These are phyloP conservation scores for Protonemura montana DNA, from an alignment of 2,888 invertebrate species.

Conservation along the genomic window DNA sequence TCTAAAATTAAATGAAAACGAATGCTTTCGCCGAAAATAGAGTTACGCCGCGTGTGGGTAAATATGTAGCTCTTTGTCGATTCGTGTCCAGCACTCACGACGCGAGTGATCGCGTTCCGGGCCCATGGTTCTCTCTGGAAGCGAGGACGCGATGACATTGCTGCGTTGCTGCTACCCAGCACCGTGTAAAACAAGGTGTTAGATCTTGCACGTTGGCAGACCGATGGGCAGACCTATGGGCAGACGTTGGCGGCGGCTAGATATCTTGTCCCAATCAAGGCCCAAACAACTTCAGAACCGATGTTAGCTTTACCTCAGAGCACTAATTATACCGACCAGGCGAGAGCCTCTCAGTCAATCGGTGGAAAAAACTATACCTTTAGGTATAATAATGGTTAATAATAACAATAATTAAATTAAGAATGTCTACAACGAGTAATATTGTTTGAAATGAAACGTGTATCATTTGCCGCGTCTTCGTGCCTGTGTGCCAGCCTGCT, in stretches of 20 bases:
- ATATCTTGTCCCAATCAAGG: constrained; percentile 28
- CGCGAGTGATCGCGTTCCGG: background rate
- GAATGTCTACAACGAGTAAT: constrained; percentile 37
- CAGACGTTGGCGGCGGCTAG: too few species aligned
- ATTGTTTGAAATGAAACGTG: constrained; percentile 8
- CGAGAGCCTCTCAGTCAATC: constrained; percentile 14
- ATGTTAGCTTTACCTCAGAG: constrained; percentile 30
- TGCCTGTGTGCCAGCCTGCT: background rate
- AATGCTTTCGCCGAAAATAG: background rate
- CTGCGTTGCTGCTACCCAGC: background rate
- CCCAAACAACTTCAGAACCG: constrained; percentile 2
- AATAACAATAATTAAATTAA: constrained; percentile 41
- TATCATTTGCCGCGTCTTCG: background rate
- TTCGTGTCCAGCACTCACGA: background rate
- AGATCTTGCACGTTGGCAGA: background rate
- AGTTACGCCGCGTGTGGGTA: background rate
- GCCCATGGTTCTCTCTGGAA: background rate
- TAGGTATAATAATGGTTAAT: constrained; percentile 34
- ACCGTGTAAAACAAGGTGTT: constrained; percentile 22
- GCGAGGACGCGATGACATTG: background rate
- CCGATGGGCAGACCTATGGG: too few species aligned
- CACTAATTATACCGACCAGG: constrained; percentile 32
- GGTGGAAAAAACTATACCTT: constrained; percentile 35
- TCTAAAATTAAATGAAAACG: background rate
- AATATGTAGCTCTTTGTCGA: background rate